Base-by-base conservation (phyloP, 2,888 invertebrate genomes). In the Acleris emargana region DNA sequence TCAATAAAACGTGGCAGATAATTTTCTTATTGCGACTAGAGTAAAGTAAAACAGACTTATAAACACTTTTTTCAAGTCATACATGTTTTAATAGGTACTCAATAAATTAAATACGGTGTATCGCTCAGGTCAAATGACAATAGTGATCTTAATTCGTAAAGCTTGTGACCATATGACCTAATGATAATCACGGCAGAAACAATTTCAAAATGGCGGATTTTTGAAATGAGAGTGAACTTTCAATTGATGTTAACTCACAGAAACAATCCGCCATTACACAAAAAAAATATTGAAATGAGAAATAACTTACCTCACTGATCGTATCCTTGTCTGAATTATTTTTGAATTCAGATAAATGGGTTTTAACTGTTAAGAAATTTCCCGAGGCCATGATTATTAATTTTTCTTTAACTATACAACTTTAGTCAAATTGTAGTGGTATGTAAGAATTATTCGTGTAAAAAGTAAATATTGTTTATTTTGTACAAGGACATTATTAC, bases 281-380 rank as follows among this genome's bases (percentile, higher is more conserved):
- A 32, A 11, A 9, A 9, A 38, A 11, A 3, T 2, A 9, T 38
- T 38, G 11, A 11, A 38, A 38, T 38, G 49, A 11, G n/a, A 67
- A 47, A 43, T 18, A 42, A 79, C 89, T 88, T 76, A 93, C 93
- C 89, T 93, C 93, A 73, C 93, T 93, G 74, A 89, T 64, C 25
- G 90, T 90, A 75, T 93, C 93, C 76, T 86, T 91, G 74, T 93
- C 93, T 50, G 89, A 85, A 81, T 83, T 87, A 69, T 79, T 82
- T 81, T 89, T 91, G 69, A 93, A 90, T 76, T 93, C 93, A 59
- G 90, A 81, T 82, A 93, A 78, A 83, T 91, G 91, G 32, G 90
- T 88, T 86, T 93, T 93, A 64, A 89, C 85, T 54, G 69, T 73
- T 66, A 76, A 70, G 67, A 71, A 74, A 60, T 73, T 74, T 38